Conservation (phyloP, 2,797 vertebrate genomes). For the Helostoma temminkii region DNA sequence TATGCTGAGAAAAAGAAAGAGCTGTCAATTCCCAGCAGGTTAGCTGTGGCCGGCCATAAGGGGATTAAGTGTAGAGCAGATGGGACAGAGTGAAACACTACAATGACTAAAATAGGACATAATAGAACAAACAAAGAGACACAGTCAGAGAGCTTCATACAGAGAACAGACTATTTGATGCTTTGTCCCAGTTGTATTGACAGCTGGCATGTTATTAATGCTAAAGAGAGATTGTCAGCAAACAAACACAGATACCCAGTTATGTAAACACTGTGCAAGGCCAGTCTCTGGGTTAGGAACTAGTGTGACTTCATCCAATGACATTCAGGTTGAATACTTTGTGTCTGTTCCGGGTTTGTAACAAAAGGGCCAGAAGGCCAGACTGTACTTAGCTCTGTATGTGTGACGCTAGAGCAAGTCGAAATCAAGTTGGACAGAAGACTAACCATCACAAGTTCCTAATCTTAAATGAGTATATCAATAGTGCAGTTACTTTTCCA, state of each 20-base stretch:
- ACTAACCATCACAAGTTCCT: too few species aligned
- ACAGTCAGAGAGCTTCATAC: too few species aligned
- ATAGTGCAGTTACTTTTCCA: too few species aligned
- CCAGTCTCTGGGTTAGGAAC: too few species aligned
- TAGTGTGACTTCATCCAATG: neutral
- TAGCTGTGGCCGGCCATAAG: conserved; percentile 27
- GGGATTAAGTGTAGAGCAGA: conserved; percentile 37
- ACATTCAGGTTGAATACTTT: neutral
- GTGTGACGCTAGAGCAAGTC: too few species aligned
- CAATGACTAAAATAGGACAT: conserved; percentile 20
- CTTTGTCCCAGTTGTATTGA: neutral
- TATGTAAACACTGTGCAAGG: neutral
- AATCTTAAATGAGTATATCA: too few species aligned
- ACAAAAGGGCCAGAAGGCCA: neutral
- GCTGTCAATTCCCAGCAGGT: conserved; percentile 32
- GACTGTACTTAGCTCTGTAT: too few species aligned
- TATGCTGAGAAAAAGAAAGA: conserved; percentile 7
- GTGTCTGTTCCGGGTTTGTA: neutral
- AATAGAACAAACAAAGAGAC: neutral
- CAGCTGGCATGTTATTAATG: neutral
- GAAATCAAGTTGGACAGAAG: too few species aligned
- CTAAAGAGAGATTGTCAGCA: neutral
- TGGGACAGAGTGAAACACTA: conserved; percentile 14
- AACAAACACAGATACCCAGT: neutral
- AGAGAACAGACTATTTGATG: too few species aligned